Evolutionary conservation across 2,113 vertebrate species (phyloP), one percentile per base, ranked within the genome.

Genomic region (Bubo blakistoni): DNA sequence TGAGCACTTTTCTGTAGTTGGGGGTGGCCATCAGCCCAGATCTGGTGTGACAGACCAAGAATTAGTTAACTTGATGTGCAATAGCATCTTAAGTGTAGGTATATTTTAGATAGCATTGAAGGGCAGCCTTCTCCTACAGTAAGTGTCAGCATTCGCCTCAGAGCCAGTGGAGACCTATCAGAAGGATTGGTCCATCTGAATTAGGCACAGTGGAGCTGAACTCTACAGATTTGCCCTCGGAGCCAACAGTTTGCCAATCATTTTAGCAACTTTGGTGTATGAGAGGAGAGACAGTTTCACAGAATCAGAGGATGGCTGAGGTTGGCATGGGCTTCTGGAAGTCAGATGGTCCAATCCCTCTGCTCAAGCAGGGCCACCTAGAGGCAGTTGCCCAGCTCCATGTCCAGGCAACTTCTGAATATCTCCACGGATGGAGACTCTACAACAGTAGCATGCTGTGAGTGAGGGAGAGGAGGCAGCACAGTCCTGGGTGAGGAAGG

Each of bases 141-240:
- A n/a, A n/a, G n/a, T 15, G 17, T 51, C 62, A 65, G 36, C 46
- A 4, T 90, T 95, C 76, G 66, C 40, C 52, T 89, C 65, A 55
- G 91, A 74, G 73, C 25, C 3, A 2, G 0, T 38, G 30, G 42
- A 86, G 44, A 46, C 55, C 22, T 22, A 4, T 54, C 0, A 0
- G 55, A 73, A 74, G n/a, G 52, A 78, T 58, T 0, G 0, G 18
- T 77, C 63, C 38, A 1, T 32, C 57, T 46, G 51, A 73, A 67
- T 30, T 54, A 44, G 30, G 29, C 26, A 16, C 1, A 0, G 16
- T 4, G 27, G 32, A 95, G 26, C 57, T 71, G 59, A 91, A 13
- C 51, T 51, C 15, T 24, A 55, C 25, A 65, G 27, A 25, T 62
- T 74, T 88, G 26, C 18, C 52, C 18, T 47, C 1, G 0, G 18